Base-by-base conservation (phyloP, 1,140 invertebrate species). In the Parapsyche elsis region DNA sequence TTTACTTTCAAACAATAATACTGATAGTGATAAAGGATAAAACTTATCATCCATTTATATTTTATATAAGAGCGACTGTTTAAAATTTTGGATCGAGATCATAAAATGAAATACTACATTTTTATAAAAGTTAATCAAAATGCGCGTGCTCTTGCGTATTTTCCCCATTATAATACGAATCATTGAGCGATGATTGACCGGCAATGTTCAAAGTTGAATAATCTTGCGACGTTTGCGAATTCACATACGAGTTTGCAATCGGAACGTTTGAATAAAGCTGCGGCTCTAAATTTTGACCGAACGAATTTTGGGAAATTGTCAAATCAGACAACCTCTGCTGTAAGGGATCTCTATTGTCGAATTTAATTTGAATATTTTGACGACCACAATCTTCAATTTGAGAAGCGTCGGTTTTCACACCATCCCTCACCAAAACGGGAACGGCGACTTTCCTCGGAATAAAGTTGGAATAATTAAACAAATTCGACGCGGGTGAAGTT, bases 371-470 rank as follows among this genome's bases (percentile, higher is more conserved):
- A 7, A 71, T 12, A 71, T 71, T 24, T 14, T 30, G 16, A 10
- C 21, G 24, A n/a, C 9, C 5, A 5, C 24, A 24, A 10, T 67
- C 64, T 4, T 19, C 21, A 7, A 26, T 19, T 26, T 19, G 21
- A 67, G 19, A 30, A 46, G 10, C 4, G 1, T 49, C 71, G 10
- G 71, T 49, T 38, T 73, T 73, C 2, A 73, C 24, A n/a, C 71
- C 71, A 38, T 73, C 26, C n/a, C 44, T 73, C 9, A 73, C 71
- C n/a, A 73, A 38, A 14, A 73, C 71, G 10, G 71, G 71, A 21
- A 73, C 71, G 0, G 21, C 14, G 16, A 73, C 71, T 46, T 73
- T 73, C 46, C 71, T 73, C 4, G 71, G 71, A 10, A 49, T 38
- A 16, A 73, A 21, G 23, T 46, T 73, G 12, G 71, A 19, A 73